Percentiles rank a stretch among this genome's conserved stretches.
These are phyloP conservation scores for Bathybates hornii DNA, from an alignment of 2,113 vertebrate species.

Conservation along the genomic window DNA sequence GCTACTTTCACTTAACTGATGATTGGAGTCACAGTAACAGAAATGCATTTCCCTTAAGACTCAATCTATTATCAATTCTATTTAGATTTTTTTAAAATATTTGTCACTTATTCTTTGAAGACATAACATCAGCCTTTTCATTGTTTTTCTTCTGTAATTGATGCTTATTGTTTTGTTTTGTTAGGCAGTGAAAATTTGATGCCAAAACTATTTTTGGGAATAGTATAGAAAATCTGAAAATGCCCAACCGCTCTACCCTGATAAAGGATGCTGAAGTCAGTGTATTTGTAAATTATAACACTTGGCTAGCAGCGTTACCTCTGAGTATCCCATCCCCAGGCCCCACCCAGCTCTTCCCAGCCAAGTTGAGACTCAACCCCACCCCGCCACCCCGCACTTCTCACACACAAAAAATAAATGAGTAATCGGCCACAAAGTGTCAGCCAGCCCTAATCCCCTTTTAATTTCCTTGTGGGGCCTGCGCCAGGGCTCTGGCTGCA, in stretches of 20 bases:
- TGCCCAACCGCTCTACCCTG: not conserved
- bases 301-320: not conserved
- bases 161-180: not conserved
- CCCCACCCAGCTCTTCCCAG: slow-evolving; percentile 13
- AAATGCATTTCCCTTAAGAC: not conserved
- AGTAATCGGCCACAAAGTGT: slow-evolving; percentile 73
- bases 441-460: slow-evolving; percentile 83
- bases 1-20: not conserved
- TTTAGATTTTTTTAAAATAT: rapidly evolving
- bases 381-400: slow-evolving; percentile 10
- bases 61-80: not conserved
- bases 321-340: not conserved
- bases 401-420: slow-evolving; percentile 60
- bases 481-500: slow-evolving; percentile 87
- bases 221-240: not conserved
- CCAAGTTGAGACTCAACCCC: slow-evolving; percentile 34
- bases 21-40: not conserved
- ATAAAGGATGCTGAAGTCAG: not conserved
- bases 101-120: not conserved
- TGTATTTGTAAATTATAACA: not conserved
- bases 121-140: not conserved
- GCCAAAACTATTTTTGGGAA: not conserved
- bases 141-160: not conserved
- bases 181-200: not conserved
- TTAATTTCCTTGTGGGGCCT: slow-evolving; percentile 99